These are phyloP conservation scores for Tenrec ecaudatus DNA, from an alignment of 2,113 vertebrate species.

Conservation along the genomic window DNA sequence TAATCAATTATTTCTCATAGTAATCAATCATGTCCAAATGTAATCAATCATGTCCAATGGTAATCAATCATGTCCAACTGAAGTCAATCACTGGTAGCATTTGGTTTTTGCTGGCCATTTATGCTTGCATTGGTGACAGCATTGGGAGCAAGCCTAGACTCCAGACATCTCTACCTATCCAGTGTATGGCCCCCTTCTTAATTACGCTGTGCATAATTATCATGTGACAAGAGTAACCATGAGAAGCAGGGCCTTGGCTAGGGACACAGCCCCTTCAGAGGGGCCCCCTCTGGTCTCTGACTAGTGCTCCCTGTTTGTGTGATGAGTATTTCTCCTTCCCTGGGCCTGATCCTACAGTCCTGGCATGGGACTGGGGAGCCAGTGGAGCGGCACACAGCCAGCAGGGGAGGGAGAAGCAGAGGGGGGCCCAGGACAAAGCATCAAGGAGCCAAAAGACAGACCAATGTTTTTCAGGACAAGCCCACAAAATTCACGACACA, in stretches of 20 bases:
- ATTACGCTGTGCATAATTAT: background rate
- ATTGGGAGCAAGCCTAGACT: background rate
- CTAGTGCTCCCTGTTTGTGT: background rate
- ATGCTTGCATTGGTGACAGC: background rate
- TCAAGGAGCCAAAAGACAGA: background rate
- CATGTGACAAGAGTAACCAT: background rate
- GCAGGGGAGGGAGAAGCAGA: background rate
- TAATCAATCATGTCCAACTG: background rate
- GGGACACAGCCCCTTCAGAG: background rate
- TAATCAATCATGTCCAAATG: background rate
- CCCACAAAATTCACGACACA: background rate
- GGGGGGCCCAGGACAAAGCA: background rate
- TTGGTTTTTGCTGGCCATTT: background rate
- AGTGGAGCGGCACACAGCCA: background rate
- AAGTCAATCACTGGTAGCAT: background rate
- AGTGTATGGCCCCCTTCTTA: background rate
- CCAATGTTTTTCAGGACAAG: background rate
- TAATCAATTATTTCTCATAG: background rate
- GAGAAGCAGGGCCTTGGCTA: too few species aligned
- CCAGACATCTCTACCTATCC: background rate
- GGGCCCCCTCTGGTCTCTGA: background rate
- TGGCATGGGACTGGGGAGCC: background rate
- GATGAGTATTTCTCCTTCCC: background rate
- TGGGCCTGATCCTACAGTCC: background rate
- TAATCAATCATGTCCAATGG: background rate